Evolutionary conservation across 2,888 invertebrate genomes (phyloP).

Genomic region (Melanostoma scalare): DNA sequence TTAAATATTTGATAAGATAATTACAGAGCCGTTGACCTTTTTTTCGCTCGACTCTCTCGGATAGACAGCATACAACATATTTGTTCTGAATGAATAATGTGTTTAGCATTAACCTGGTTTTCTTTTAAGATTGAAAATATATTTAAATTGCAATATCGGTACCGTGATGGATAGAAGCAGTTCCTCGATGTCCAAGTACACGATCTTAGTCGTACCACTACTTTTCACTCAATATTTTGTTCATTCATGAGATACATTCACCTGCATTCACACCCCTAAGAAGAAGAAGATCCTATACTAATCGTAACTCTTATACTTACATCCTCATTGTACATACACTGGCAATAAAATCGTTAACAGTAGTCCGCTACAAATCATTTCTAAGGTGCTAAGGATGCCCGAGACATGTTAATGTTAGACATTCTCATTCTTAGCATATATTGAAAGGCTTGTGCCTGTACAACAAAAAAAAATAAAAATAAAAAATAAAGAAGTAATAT

Average conservation of each 20-base stretch:
- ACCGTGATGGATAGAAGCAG: constrained; percentile 7
- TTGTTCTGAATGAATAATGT: constrained; percentile 9
- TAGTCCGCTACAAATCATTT: constrained; percentile 31
- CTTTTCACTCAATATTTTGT: constrained; percentile 25
- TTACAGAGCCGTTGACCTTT: constrained; percentile 21
- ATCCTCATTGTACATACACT: background rate
- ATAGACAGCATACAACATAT: background rate
- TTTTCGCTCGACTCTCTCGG: background rate
- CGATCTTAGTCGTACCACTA: constrained; percentile 28
- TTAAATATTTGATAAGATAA: too few species aligned
- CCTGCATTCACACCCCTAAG: constrained; percentile 2
- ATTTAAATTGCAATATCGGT: constrained; percentile 56
- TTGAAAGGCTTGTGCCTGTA: constrained; percentile 10
- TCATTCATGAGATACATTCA: constrained; percentile 19
- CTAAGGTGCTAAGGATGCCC: constrained; percentile 52
- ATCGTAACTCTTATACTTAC: constrained; percentile 18
- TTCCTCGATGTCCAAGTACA: constrained; percentile 16
- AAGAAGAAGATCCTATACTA: background rate
- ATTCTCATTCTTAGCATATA: constrained; percentile 20
- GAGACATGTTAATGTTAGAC: constrained; percentile 39
- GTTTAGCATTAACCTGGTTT: constrained; percentile 29
- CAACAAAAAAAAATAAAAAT: too few species aligned
- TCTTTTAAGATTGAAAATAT: background rate
- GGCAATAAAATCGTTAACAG: constrained; percentile 44
- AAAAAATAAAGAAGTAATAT: background rate